Conservation (phyloP, 2,888 invertebrate species). For the Melipona beecheii region DNA sequence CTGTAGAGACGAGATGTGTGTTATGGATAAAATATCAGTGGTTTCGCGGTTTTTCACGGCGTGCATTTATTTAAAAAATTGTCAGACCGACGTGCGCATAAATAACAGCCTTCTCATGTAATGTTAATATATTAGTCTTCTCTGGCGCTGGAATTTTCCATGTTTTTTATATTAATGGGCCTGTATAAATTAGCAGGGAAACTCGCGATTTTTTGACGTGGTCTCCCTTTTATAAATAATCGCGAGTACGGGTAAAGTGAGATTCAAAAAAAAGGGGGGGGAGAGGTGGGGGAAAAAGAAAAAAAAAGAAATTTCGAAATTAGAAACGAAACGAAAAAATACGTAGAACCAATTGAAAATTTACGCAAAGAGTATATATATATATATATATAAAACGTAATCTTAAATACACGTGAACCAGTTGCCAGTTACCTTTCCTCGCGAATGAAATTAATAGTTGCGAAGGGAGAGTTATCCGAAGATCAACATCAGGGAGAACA, state of each 20-base stretch:
- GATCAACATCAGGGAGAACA: not conserved
- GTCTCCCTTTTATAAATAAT: not conserved
- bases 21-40: not conserved
- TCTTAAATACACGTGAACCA: not conserved
- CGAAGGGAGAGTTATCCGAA: not conserved
- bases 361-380: not conserved
- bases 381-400: no score
- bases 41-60: not conserved
- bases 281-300: no score
- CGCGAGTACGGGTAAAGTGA: no score
- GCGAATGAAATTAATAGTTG: not conserved
- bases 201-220: not conserved
- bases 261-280: not conserved
- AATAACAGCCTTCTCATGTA: not conserved
- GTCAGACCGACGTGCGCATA: not conserved
- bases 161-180: not conserved
- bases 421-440: not conserved
- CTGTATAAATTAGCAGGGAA: not conserved
- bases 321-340: not conserved
- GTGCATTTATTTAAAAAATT: conserved; percentile 3
- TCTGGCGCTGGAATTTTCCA: not conserved
- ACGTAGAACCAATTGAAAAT: not conserved
- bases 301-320: not conserved
- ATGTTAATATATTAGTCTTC: not conserved
- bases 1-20: no score